Percentiles rank a stretch among this genome's conserved stretches.
Evolutionary conservation across 1,140 invertebrate genomes (phyloP).

Genomic region (Atta texana): DNA sequence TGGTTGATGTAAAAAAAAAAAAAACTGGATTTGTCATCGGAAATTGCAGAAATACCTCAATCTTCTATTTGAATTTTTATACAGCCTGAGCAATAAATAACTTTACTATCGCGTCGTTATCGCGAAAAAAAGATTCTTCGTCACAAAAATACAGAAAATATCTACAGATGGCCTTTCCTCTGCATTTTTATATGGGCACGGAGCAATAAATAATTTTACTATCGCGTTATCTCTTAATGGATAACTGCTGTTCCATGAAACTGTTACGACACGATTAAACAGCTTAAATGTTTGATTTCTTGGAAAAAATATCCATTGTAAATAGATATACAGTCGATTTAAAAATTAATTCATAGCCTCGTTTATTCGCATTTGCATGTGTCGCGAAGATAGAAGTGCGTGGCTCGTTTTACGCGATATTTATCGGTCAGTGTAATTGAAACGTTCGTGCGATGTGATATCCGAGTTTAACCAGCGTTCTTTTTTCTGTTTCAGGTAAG

Average conservation of each 20-base stretch:
- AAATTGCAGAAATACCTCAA: conserved; percentile 27
- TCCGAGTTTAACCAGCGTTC: conserved; percentile 70
- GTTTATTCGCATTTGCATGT: conserved; percentile 24
- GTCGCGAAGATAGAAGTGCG: conserved; percentile 40
- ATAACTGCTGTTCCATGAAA: conserved; percentile 20
- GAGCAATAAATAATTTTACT: conserved; percentile 43
- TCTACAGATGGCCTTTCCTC: background rate
- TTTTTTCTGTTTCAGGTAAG: conserved; percentile 83
- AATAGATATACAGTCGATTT: background rate
- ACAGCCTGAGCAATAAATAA: conserved; percentile 16
- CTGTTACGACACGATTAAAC: conserved; percentile 28
- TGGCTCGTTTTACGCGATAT: conserved; percentile 75
- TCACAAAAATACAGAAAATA: conserved; percentile 24
- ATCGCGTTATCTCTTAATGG: conserved; percentile 53
- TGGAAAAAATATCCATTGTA: background rate
- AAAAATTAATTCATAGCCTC: background rate
- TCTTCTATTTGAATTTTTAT: conserved; percentile 28
- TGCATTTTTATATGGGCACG: background rate
- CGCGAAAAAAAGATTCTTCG: conserved; percentile 1
- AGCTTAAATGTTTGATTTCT: conserved; percentile 6
- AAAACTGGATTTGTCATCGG: conserved; percentile 8
- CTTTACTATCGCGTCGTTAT: conserved; percentile 24
- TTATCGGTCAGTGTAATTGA: conserved; percentile 80
- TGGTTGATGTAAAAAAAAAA: background rate
- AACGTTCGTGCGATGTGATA: conserved; percentile 79